phyloP scores from a whole-genome alignment of 2,888 invertebrate genomes.

The Bombylius discolor region DNA sequence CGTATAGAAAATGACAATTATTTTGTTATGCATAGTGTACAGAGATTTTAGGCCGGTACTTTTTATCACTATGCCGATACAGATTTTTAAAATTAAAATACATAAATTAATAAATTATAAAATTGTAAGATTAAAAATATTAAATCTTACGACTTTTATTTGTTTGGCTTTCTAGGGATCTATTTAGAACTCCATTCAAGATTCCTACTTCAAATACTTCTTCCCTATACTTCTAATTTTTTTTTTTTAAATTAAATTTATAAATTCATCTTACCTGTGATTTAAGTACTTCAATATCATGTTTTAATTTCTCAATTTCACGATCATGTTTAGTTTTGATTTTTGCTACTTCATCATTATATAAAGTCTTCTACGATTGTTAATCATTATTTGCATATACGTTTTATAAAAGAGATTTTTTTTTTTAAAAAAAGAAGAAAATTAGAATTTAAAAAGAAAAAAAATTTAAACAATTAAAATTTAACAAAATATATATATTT shows the following conservation, averaged over 20 bases:
- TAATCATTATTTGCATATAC: constrained; percentile 3
- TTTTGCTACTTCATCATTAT: constrained; percentile 31
- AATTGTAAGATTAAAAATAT: not conserved
- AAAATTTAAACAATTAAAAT: not conserved
- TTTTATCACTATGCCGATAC: no score
- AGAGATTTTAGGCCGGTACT: no score
- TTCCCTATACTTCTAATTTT: not conserved
- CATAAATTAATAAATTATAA: no score
- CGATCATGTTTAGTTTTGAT: constrained; percentile 33
- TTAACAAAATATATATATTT: constrained; percentile 13
- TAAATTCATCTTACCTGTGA: constrained; percentile 2
- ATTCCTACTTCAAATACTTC: no score
- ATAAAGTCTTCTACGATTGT: constrained; percentile 27
- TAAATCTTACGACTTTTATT: not conserved
- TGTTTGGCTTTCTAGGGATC: no score
- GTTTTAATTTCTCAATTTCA: constrained; percentile 20
- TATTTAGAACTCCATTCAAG: no score
- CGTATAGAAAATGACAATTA: no score
- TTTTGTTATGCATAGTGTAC: no score
- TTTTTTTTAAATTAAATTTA: not conserved
- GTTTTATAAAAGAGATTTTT: constrained; percentile 4
- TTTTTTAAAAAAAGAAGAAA: constrained; percentile 4
- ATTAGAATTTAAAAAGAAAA: not conserved
- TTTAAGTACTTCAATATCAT: constrained; percentile 21
- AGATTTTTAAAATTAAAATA: no score